Evolutionary conservation across 2,113 vertebrate species (phyloP), one percentile per base, ranked within the genome.

Genomic region (Noctilio leporinus): DNA sequence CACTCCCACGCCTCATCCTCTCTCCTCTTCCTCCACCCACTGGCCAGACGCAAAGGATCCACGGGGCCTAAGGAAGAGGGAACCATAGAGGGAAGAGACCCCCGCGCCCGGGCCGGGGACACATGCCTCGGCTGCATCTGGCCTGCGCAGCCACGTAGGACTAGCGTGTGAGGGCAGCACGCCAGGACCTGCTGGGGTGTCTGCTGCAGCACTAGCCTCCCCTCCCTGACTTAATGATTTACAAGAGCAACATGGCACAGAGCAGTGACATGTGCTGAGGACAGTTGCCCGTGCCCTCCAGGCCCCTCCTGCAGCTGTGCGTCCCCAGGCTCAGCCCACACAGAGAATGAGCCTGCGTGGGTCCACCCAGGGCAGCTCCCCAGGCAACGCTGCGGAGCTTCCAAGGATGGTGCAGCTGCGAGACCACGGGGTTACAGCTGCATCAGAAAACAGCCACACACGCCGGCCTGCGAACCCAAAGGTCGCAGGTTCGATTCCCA

Each of bases 1-100:
- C 40, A 30, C 67, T 75, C 40, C 47, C n/a, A 9, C n/a, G 10
- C 3, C 0, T 1, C 16, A 33, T 43, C 22, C 38, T 53, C 55
- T 10, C 49, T 57, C 30, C 57, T 51, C 30, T 24, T 51, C 76
- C 49, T 49, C 17, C 19, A 47, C 10, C 7, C 55, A 19, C 12
- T 7, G 14, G 33, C 11, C n/a, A 17, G 55, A 14, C 3, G 2
- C 30, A n/a, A 47, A 59, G 28, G 26, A 28, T 9, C 2, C 0
- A 28, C 14, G 67, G 5, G 2, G 30, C 38, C 38, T 14, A 16
- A 0, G 7, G 40, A 40, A 62, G 10, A 35, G n/a, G 49, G 15
- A 33, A 20, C 62, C 22, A 28, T 17, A 15, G 30, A 47, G 3
- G 26, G n/a, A 53, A 16, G 47, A 17, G 5, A 17, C 22, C 49